Conservation (phyloP, 2,113 vertebrate species). For the Tringa solitaria region DNA sequence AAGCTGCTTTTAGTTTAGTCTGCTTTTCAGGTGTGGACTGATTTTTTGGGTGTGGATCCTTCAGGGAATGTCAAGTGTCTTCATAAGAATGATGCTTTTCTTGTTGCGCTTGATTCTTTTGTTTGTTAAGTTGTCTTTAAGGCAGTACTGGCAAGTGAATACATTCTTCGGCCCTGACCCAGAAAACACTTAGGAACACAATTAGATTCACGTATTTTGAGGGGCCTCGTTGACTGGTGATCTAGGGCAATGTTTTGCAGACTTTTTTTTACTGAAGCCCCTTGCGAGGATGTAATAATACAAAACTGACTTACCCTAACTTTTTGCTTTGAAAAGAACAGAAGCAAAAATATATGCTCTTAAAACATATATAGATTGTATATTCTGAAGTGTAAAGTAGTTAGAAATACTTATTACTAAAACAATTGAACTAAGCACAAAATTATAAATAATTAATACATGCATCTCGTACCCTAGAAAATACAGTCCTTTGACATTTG, state of each 20-base stretch:
- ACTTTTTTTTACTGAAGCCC: background rate
- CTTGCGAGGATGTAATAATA: conserved; percentile 22
- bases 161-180: conserved; percentile 41
- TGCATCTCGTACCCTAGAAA: background rate
- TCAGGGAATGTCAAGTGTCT: conserved; percentile 42
- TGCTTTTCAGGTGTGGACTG: conserved; percentile 57
- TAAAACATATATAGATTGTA: background rate
- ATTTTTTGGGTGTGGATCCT: conserved; percentile 55
- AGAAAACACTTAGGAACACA: conserved; percentile 12
- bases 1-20: conserved; percentile 21
- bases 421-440: background rate
- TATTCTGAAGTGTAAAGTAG: background rate
- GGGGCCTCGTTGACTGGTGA: conserved; percentile 30
- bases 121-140: conserved; percentile 47
- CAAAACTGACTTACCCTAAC: background rate
- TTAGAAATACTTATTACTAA: background rate
- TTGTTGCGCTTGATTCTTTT: conserved; percentile 46
- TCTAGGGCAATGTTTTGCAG: background rate
- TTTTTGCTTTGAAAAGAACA: background rate
- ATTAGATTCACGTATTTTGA: background rate
- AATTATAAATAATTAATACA: background rate
- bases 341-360: background rate
- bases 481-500: background rate
- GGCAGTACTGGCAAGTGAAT: conserved; percentile 11
- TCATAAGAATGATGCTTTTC: conserved; percentile 52